phyloP scores from a whole-genome alignment of 2,113 vertebrate species.

The Gambusia holbrooki region DNA sequence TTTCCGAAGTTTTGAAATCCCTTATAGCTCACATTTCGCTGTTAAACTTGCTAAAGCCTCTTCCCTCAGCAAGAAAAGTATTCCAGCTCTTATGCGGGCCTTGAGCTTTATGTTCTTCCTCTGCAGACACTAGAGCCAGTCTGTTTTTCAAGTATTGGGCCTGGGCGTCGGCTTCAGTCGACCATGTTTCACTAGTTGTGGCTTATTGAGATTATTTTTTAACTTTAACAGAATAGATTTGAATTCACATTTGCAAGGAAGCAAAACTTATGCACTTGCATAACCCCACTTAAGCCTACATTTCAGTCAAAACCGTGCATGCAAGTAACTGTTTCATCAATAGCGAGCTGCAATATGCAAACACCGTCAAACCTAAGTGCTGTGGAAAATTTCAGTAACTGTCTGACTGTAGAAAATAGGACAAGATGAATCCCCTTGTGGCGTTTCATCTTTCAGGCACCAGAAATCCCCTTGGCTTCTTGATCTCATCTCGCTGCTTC shows the following conservation, averaged over 20 bases:
- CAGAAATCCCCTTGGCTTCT: constrained; percentile 21
- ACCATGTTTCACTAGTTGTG: no score
- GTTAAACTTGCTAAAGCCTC: constrained; percentile 57
- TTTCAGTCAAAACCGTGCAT: constrained; percentile 5
- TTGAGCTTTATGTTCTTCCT: constrained; percentile 31
- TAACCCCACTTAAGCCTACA: neutral
- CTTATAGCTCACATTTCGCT: constrained; percentile 55
- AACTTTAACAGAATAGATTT: neutral
- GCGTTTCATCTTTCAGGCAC: constrained; percentile 26
- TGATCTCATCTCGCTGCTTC: constrained; percentile 16
- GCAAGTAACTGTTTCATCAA: constrained; percentile 24
- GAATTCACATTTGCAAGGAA: constrained; percentile 6
- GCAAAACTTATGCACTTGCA: constrained; percentile 5
- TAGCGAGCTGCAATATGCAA: constrained; percentile 18
- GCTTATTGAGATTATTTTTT: no score
- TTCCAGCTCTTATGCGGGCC: constrained; percentile 49
- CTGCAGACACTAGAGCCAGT: constrained; percentile 44
- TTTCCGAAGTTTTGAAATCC: constrained; percentile 45
- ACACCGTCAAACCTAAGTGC: constrained; percentile 9
- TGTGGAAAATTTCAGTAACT: constrained; percentile 22
- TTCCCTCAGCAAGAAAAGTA: constrained; percentile 51
- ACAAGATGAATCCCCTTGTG: constrained; percentile 26
- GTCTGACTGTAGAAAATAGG: constrained; percentile 34
- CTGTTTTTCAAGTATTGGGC: constrained; percentile 32
- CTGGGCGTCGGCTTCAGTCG: constrained; percentile 12